Evolutionary conservation across 64 coral and sea anemone genomes (phyloP).

Genomic region (Stichodactyla helianthus): DNA sequence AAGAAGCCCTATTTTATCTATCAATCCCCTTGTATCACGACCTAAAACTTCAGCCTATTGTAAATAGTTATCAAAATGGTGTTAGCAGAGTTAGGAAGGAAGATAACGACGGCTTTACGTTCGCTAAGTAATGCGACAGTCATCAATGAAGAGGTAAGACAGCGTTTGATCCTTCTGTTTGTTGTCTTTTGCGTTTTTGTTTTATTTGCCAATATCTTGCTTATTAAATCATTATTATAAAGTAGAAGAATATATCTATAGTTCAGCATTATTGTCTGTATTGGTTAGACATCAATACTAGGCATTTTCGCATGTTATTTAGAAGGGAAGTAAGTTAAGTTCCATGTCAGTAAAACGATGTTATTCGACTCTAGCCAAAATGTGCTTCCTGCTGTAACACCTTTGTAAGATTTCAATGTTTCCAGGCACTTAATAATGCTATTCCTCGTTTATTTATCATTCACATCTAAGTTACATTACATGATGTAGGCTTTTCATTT

Average conservation of each 20-base stretch:
- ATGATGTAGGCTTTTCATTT: too few species aligned
- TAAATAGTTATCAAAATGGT: conserved; percentile 70
- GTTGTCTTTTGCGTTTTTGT: neutral
- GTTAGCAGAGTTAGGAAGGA: conserved; percentile 97
- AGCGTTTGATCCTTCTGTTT: neutral
- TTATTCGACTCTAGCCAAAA: too few species aligned
- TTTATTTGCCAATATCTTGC: neutral
- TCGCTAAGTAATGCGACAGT: conserved; percentile 96
- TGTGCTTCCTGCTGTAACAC: too few species aligned
- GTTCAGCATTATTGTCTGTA: neutral
- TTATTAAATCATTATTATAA: neutral
- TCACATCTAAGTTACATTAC: too few species aligned
- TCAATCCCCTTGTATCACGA: conserved; percentile 6
- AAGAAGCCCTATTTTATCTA: neutral
- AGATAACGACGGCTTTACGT: conserved; percentile 92
- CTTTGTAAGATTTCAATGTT: too few species aligned
- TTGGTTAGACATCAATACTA: neutral
- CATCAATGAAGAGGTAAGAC: conserved; percentile 91
- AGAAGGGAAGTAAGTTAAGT: neutral
- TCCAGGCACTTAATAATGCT: too few species aligned
- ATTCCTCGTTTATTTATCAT: too few species aligned
- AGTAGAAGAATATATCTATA: neutral
- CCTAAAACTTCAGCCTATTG: neutral
- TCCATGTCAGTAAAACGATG: too few species aligned
- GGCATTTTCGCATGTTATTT: neutral